Percentiles rank a stretch among this genome's conserved stretches.
phyloP scores from a whole-genome alignment of 2,888 invertebrate genomes.

The Eueremaeus valkanovi region DNA sequence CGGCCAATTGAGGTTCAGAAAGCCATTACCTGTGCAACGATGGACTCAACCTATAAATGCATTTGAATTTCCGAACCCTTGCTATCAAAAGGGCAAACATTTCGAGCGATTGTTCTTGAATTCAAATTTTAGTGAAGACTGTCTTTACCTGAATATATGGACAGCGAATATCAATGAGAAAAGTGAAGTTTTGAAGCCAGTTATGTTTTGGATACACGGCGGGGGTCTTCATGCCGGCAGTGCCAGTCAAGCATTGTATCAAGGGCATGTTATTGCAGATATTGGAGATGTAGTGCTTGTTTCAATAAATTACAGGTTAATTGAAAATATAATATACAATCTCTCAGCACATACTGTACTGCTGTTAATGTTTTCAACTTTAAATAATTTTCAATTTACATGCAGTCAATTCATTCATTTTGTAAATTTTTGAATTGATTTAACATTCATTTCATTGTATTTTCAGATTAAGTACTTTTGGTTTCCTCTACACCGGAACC shows the following conservation, averaged over 20 bases:
- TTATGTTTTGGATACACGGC: conserved; percentile 35
- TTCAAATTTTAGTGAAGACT: conserved; percentile 31
- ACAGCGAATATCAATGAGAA: not conserved
- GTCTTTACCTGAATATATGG: conserved; percentile 37
- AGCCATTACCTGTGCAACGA: not conserved
- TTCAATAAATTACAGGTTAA: conserved; percentile 27
- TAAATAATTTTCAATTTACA: too few relatives aligned
- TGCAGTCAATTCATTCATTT: too few relatives aligned
- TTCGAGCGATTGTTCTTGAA: too few relatives aligned
- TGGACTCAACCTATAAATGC: not conserved
- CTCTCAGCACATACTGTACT: too few relatives aligned
- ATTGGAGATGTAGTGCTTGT: conserved; percentile 20
- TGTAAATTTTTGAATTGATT: not conserved
- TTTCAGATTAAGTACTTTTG: conserved; percentile 6
- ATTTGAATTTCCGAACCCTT: not conserved
- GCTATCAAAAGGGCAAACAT: too few relatives aligned
- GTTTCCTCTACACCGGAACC: conserved; percentile 34
- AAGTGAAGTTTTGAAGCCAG: not conserved
- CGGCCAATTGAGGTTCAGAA: not conserved
- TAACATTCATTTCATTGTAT: not conserved
- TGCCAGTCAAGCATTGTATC: not conserved
- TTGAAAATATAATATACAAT: not conserved
- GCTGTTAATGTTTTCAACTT: too few relatives aligned
- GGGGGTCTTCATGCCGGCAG: conserved; percentile 10
- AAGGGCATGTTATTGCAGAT: not conserved